Evolutionary conservation across 2,113 vertebrate genomes (phyloP).

Genomic region (Etheostoma spectabile): DNA sequence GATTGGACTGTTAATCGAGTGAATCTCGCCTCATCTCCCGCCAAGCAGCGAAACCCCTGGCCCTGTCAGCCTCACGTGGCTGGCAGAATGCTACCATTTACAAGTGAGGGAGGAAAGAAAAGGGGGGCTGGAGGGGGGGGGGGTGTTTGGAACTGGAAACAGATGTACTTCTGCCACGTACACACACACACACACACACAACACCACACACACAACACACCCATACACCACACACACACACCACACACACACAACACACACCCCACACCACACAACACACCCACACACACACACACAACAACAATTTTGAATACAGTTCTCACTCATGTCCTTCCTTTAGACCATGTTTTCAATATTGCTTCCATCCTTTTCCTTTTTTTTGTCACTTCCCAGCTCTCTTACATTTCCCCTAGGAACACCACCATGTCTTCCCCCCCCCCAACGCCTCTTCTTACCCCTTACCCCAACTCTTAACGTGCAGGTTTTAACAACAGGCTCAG

Average conservation of each 20-base stretch:
- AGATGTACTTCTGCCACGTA: conserved; percentile 81
- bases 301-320: conserved; percentile 14
- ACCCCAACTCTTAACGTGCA: conserved; percentile 2
- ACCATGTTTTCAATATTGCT: conserved; percentile 2
- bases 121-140: conserved; percentile 12
- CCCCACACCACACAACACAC: too few species aligned
- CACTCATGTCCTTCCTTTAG: conserved; percentile 16
- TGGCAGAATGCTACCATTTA: conserved; percentile 71
- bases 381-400: not conserved
- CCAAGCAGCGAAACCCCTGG: conserved; percentile 33
- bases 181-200: conserved; percentile 25
- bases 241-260: conserved; percentile 25
- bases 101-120: conserved; percentile 35
- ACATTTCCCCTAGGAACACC: not conserved
- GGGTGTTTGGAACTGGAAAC: conserved; percentile 73
- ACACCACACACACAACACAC: conserved; percentile 25
- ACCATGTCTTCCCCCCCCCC: not conserved
- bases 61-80: conserved; percentile 35
- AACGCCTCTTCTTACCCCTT: conserved; percentile 12
- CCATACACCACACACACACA: conserved; percentile 22
- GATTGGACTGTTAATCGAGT: conserved; percentile 47
- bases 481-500: conserved; percentile 82
- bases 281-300: too few species aligned
- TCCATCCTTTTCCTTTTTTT: not conserved
- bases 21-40: conserved; percentile 47